A percentile compares a stretch with the other conserved stretches of the same genome.
phyloP scores from a whole-genome alignment of 2,888 invertebrate genomes.

The Aleiodes leptofemur region DNA sequence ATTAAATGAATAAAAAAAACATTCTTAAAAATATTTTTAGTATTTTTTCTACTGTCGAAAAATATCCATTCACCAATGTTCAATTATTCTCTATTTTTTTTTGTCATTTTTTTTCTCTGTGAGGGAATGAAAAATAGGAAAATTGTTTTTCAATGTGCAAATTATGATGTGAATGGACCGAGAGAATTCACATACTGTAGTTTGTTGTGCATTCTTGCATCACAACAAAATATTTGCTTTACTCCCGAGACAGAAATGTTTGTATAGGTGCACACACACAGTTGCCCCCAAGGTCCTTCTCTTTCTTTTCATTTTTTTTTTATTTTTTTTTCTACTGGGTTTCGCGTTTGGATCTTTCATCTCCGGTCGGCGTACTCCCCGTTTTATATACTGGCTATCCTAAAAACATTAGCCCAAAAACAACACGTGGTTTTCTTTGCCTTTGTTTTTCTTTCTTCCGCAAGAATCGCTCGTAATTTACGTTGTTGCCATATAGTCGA shows the following conservation, averaged over 20 bases:
- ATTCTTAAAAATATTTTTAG: no score
- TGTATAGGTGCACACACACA: conserved; percentile 70
- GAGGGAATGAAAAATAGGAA: conserved; percentile 17
- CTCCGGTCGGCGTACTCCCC: conserved; percentile 57
- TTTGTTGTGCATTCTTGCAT: conserved; percentile 70
- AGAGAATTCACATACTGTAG: conserved; percentile 52
- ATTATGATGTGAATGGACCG: conserved; percentile 18
- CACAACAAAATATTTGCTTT: conserved; percentile 73
- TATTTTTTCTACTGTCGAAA: no score
- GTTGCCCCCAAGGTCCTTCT: conserved; percentile 64
- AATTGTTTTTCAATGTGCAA: background rate
- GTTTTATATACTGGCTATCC: conserved; percentile 64
- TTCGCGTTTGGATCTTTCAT: conserved; percentile 66
- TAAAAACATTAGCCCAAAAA: conserved; percentile 70
- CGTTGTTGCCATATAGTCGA: conserved; percentile 30
- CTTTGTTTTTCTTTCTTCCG: conserved; percentile 15
- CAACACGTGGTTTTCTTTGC: conserved; percentile 65
- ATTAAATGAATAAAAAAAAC: background rate
- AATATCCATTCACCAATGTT: no score
- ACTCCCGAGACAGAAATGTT: conserved; percentile 63
- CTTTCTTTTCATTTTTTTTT: conserved; percentile 49
- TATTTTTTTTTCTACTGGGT: conserved; percentile 49
- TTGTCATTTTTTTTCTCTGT: background rate
- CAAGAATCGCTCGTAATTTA: conserved; percentile 23
- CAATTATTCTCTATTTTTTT: background rate